Percentiles rank a stretch among this genome's conserved stretches.
Evolutionary conservation across 2,797 vertebrate species (phyloP).

Genomic region (Alca torda): DNA sequence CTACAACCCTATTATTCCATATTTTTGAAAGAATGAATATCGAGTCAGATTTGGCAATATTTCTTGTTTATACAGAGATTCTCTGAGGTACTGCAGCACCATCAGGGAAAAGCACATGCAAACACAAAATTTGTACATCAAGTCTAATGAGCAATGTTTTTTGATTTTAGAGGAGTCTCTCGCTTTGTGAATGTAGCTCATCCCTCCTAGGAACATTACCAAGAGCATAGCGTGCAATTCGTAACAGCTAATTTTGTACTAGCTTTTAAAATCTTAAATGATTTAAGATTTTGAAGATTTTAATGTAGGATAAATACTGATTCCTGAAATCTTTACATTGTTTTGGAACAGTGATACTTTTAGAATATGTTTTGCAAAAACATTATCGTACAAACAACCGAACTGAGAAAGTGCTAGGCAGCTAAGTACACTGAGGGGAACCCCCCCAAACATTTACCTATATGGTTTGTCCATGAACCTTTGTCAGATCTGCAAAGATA

Average conservation of each 20-base stretch:
- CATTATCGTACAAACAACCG: neutral
- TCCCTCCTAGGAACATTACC: neutral
- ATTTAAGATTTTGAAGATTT: neutral
- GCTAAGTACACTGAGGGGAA: neutral
- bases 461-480: neutral
- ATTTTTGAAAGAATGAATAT: neutral
- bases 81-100: neutral
- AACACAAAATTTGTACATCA: neutral
- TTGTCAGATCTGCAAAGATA: neutral
- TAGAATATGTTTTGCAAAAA: neutral
- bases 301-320: neutral
- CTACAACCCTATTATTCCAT: neutral
- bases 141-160: neutral
- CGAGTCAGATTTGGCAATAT: neutral
- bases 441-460: neutral
- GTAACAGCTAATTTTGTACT: neutral
- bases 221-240: neutral
- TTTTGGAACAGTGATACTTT: neutral
- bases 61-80: neutral
- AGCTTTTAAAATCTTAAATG: neutral
- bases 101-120: neutral
- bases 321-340: neutral
- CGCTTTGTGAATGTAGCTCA: neutral
- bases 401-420: neutral
- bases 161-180: neutral